These are phyloP conservation scores for Latrodectus geometricus DNA, from an alignment of 1,140 invertebrate genomes.

Conservation along the genomic window DNA sequence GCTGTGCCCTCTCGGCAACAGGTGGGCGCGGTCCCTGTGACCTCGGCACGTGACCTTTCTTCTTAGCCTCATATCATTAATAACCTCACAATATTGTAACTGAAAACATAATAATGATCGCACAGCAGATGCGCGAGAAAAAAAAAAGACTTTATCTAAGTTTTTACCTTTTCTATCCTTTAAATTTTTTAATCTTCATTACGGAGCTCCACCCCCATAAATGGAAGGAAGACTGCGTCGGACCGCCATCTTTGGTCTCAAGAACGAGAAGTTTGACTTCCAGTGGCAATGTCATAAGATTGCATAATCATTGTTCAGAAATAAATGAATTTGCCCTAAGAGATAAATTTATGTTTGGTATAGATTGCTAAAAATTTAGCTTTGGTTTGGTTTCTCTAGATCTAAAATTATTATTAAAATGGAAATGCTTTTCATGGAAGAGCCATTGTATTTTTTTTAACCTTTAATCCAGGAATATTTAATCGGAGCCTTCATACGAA, in stretches of 20 bases:
- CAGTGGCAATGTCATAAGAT: no score
- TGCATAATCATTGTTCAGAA: no score
- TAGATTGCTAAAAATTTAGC: no score
- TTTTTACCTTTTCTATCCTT: background rate
- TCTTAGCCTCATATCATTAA: slow-evolving; percentile 8
- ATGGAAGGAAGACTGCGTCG: background rate
- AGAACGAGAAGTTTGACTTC: background rate
- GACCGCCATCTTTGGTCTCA: background rate
- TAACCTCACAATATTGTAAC: slow-evolving; percentile 35
- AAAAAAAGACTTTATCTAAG: background rate
- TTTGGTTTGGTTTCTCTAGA: no score
- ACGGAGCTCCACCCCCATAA: slow-evolving; percentile 7
- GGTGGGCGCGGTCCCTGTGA: slow-evolving; percentile 5
- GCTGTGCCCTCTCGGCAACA: background rate
- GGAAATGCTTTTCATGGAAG: no score
- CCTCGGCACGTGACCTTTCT: background rate
- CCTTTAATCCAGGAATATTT: no score
- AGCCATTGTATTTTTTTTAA: no score
- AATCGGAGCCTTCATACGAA: no score
- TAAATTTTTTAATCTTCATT: slow-evolving; percentile 24
- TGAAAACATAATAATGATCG: slow-evolving; percentile 33
- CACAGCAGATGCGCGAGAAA: background rate
- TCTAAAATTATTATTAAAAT: no score
- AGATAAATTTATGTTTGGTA: no score
- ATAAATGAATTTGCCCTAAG: no score